These are phyloP conservation scores for Anthophora plumipes DNA, from an alignment of 2,888 invertebrate genomes.

Conservation along the genomic window DNA sequence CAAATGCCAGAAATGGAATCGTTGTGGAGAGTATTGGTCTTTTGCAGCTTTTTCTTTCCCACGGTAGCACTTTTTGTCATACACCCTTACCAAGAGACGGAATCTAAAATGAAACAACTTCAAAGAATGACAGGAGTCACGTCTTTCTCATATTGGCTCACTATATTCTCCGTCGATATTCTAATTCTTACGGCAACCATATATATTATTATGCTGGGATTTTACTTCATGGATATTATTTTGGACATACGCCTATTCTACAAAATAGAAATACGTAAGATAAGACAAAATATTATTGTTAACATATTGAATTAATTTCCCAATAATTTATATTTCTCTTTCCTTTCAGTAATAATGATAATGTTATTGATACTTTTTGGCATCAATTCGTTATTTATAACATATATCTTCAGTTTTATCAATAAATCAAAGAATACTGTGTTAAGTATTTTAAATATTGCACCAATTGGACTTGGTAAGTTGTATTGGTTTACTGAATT, in stretches of 20 bases:
- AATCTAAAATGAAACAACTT: conserved; percentile 88
- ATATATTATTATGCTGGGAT: conserved; percentile 70
- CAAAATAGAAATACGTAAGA: conserved; percentile 84
- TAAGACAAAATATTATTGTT: neutral
- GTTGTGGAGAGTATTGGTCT: conserved; percentile 68
- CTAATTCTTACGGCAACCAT: conserved; percentile 79
- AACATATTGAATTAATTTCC: neutral
- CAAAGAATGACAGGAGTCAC: conserved; percentile 89
- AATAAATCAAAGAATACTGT: conserved; percentile 76
- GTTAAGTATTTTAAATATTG: conserved; percentile 72
- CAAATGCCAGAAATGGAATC: conserved; percentile 48
- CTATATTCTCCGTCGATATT: conserved; percentile 87
- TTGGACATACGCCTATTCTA: conserved; percentile 75
- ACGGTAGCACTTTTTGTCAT: conserved; percentile 85
- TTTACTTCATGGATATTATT: conserved; percentile 74
- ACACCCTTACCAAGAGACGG: conserved; percentile 88
- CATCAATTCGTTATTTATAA: conserved; percentile 85
- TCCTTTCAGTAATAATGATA: conserved; percentile 85
- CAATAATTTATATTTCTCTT: neutral
- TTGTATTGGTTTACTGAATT: neutral
- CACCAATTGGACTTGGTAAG: conserved; percentile 78
- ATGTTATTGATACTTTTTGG: conserved; percentile 91
- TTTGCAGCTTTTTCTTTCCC: conserved; percentile 73
- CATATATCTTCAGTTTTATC: conserved; percentile 79
- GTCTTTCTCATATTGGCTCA: conserved; percentile 87